Conservation (phyloP, 2,113 vertebrate species). For the Prinia subflava region DNA sequence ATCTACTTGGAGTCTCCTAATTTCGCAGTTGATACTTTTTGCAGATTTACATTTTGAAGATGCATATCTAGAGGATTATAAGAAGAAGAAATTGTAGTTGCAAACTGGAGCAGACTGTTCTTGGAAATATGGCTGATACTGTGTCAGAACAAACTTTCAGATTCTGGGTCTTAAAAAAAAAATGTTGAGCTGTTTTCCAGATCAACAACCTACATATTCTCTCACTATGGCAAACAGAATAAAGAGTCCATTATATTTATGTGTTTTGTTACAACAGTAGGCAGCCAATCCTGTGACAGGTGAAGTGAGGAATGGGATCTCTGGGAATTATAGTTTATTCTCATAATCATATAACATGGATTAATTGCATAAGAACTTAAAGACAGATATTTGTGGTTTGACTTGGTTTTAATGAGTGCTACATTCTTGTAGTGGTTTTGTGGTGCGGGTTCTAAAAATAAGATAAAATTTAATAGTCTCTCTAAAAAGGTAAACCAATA, state of each 20-base stretch:
- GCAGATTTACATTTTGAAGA: not conserved
- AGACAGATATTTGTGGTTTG: not conserved
- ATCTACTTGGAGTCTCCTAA: not conserved
- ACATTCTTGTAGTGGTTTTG: not conserved
- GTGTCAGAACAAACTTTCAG: not conserved
- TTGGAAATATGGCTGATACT: not conserved
- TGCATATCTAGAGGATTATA: not conserved
- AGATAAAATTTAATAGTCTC: not conserved
- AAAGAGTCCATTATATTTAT: not conserved
- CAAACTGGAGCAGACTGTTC: not conserved
- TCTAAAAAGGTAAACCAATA: not conserved
- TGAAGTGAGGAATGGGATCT: not conserved
- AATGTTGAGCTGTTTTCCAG: rapidly evolving
- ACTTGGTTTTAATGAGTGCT: not conserved
- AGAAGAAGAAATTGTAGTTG: not conserved
- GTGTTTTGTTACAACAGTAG: not conserved
- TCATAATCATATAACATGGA: not conserved
- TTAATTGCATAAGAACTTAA: not conserved
- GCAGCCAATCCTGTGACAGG: not conserved
- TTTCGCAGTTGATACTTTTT: not conserved
- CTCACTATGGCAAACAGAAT: not conserved
- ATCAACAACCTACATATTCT: not conserved
- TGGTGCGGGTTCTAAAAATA: not conserved
- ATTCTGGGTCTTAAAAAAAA: not conserved
- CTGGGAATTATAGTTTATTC: not conserved